These are phyloP conservation scores for Eutolmus rufibarbis DNA, from an alignment of 2,888 invertebrate genomes.

Conservation along the genomic window DNA sequence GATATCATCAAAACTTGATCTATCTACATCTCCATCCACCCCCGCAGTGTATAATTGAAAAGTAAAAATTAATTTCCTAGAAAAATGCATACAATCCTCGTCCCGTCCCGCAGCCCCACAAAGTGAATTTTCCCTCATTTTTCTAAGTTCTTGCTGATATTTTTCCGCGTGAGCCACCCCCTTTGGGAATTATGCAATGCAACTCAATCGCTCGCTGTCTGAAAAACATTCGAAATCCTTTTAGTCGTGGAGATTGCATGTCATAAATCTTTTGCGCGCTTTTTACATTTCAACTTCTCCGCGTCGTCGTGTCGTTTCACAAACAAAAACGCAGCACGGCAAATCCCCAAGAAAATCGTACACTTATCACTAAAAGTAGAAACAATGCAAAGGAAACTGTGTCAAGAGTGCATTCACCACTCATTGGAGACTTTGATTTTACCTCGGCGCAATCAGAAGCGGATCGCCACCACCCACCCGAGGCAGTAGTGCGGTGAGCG, in stretches of 20 bases:
- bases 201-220: not conserved
- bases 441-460: conserved; percentile 19
- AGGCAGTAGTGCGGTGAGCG: not conserved
- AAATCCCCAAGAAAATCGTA: conserved; percentile 19
- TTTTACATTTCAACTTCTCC: not conserved
- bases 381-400: conserved; percentile 33
- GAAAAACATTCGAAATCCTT: not conserved
- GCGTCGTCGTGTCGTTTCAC: not conserved
- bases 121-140: not conserved
- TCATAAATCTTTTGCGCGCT: not conserved
- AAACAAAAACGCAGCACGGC: conserved; percentile 19
- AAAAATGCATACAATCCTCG: not conserved
- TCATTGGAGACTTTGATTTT: conserved; percentile 38
- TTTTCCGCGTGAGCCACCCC: not conserved
- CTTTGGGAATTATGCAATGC: not conserved
- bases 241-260: not conserved
- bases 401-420: conserved; percentile 41
- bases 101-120: not conserved
- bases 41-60: not conserved
- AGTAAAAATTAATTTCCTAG: not conserved
- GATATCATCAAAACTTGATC: not conserved
- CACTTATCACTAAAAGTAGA: conserved; percentile 37
- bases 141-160: not conserved
- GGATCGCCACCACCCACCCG: not conserved
- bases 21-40: not conserved